Evolutionary conservation across 2,888 invertebrate species (phyloP).

Genomic region (Idaea aversata): DNA sequence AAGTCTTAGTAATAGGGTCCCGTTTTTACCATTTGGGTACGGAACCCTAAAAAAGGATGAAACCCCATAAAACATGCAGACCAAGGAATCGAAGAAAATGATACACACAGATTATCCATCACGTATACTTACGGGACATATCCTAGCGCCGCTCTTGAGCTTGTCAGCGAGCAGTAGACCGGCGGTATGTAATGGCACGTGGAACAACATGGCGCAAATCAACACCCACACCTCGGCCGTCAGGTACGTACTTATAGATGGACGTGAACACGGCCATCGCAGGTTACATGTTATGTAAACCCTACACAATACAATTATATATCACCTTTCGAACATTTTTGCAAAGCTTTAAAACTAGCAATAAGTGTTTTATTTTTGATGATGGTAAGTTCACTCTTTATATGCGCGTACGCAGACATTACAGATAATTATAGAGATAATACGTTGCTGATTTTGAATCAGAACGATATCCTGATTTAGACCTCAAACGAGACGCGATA

Average conservation of each 20-base stretch:
- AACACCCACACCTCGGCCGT: slow-evolving; percentile 86
- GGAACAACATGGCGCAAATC: slow-evolving; percentile 83
- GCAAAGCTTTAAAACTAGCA: too few species aligned
- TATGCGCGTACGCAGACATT: too few species aligned
- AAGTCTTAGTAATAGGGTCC: too few species aligned
- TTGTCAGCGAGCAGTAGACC: slow-evolving; percentile 83
- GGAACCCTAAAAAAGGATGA: too few species aligned
- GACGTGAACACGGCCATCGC: slow-evolving; percentile 83
- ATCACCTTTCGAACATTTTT: not conserved
- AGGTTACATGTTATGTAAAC: slow-evolving; percentile 87
- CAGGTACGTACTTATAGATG: slow-evolving; percentile 84
- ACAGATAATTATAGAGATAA: too few species aligned
- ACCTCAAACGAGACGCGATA: too few species aligned
- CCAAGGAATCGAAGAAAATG: not conserved
- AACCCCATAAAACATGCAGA: too few species aligned
- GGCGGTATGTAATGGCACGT: slow-evolving; percentile 84
- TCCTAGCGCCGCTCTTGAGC: slow-evolving; percentile 81
- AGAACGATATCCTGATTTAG: too few species aligned
- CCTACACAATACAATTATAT: slow-evolving; percentile 45
- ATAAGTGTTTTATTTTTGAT: too few species aligned
- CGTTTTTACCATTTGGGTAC: too few species aligned
- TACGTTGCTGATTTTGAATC: too few species aligned
- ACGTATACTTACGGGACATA: slow-evolving; percentile 50
- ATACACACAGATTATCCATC: not conserved
- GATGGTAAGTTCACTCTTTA: too few species aligned